Evolutionary conservation across 1,140 invertebrate genomes (phyloP).

Genomic region (Lordiphosa mommai): DNA sequence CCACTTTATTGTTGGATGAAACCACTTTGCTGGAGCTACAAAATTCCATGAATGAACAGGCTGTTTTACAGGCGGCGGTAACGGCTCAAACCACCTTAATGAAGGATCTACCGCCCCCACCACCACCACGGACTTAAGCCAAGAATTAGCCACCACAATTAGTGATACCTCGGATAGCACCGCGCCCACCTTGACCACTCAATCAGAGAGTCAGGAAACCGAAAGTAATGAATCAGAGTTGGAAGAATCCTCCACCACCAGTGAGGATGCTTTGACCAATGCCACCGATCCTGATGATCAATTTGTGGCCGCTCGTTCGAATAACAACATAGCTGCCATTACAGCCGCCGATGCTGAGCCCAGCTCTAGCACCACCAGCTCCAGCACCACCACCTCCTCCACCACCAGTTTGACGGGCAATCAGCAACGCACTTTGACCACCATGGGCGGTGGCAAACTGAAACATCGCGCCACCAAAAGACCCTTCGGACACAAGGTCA

Average conservation of each 20-base stretch:
- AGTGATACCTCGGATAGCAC: slow-evolving; percentile 20
- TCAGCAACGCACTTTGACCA: slow-evolving; percentile 64
- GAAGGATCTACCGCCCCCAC: slow-evolving; percentile 50
- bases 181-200: slow-evolving; percentile 27
- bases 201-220: slow-evolving; percentile 10
- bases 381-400: slow-evolving; percentile 43
- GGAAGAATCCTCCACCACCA: slow-evolving; percentile 38
- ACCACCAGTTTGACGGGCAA: slow-evolving; percentile 35
- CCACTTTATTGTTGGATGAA: slow-evolving; percentile 67
- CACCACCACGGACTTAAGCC: slow-evolving; percentile 56
- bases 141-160: slow-evolving; percentile 14
- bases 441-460: slow-evolving; percentile 57
- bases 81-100: slow-evolving; percentile 59
- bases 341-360: slow-evolving; percentile 60
- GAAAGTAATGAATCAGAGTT: neutral
- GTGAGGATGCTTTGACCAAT: slow-evolving; percentile 53
- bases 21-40: slow-evolving; percentile 68
- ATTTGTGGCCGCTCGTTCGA: slow-evolving; percentile 71
- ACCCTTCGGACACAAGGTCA: slow-evolving; percentile 62
- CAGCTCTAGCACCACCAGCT: neutral
- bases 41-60: slow-evolving; percentile 70
- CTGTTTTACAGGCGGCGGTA: slow-evolving; percentile 55
- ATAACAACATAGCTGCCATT: slow-evolving; percentile 72
- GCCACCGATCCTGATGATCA: slow-evolving; percentile 71
- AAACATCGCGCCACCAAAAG: slow-evolving; percentile 69